Evolutionary conservation across 1,140 invertebrate genomes (phyloP).

Genomic region (Liolophura sinensis): DNA sequence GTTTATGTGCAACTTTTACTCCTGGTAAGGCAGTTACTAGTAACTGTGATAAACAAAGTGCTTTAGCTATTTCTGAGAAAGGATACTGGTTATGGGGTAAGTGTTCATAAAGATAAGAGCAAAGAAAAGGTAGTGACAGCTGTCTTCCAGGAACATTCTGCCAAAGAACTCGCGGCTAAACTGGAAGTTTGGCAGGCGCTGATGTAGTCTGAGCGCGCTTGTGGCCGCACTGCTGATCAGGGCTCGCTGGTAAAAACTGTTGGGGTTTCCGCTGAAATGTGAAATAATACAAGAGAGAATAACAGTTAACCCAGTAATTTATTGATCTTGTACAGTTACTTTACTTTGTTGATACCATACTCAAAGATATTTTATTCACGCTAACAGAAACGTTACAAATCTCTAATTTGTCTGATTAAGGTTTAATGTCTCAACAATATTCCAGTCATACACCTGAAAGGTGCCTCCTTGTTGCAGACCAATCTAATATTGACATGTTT

Average conservation of each 20-base stretch:
- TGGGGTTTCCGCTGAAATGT: constrained; percentile 70
- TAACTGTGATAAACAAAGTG: too few relatives aligned
- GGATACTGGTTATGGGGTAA: constrained; percentile 83
- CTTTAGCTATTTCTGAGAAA: constrained; percentile 51
- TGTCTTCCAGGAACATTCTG: constrained; percentile 84
- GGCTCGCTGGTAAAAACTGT: constrained; percentile 87
- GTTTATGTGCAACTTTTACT: too few relatives aligned
- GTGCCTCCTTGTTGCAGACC: too few relatives aligned
- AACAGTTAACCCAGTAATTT: background rate
- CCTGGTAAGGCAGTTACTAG: too few relatives aligned
- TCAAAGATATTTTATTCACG: too few relatives aligned
- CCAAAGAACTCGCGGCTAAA: constrained; percentile 80
- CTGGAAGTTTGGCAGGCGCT: constrained; percentile 80
- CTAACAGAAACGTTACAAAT: too few relatives aligned
- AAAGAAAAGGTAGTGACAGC: constrained; percentile 94
- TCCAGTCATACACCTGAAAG: background rate
- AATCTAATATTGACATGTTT: too few relatives aligned
- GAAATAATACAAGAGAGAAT: constrained; percentile 26
- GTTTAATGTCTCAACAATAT: background rate
- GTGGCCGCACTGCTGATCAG: constrained; percentile 89
- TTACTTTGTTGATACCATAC: too few relatives aligned
- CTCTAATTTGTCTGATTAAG: too few relatives aligned
- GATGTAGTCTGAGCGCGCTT: constrained; percentile 90
- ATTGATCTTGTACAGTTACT: too few relatives aligned
- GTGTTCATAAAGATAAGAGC: constrained; percentile 91